These are phyloP conservation scores for Lucilia cuprina DNA, from an alignment of 1,140 invertebrate genomes.

Conservation along the genomic window DNA sequence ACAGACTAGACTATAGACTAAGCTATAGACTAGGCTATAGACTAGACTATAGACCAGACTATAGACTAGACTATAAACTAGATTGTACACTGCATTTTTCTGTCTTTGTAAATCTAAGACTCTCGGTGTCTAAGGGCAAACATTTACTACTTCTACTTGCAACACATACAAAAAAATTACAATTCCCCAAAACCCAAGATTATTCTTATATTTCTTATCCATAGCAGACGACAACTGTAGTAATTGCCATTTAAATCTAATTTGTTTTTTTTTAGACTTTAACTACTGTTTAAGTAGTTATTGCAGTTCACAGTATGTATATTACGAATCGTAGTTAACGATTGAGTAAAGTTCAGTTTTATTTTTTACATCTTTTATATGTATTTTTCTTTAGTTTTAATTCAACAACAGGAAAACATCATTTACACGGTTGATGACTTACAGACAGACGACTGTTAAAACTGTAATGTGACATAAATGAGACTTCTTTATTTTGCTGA, in stretches of 20 bases:
- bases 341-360: background rate
- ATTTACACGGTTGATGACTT: background rate
- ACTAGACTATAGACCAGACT: too few species aligned
- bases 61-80: too few species aligned
- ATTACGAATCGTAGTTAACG: background rate
- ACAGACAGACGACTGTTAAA: background rate
- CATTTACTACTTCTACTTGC: too few species aligned
- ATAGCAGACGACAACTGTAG: background rate
- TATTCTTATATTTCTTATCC: background rate
- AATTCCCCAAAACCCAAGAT: too few species aligned
- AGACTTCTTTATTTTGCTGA: too few species aligned
- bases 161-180: too few species aligned
- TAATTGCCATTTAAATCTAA: slow-evolving; percentile 12
- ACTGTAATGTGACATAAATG: too few species aligned
- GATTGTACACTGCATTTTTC: too few species aligned
- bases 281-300: background rate
- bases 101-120: too few species aligned
- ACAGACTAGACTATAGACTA: too few species aligned
- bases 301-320: background rate
- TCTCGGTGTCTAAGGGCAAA: too few species aligned
- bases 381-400: background rate
- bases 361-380: background rate
- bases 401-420: slow-evolving; percentile 7
- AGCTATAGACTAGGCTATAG: too few species aligned
- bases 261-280: background rate